Percentiles rank a stretch among this genome's conserved stretches.
Conservation (phyloP, 1,140 invertebrate genomes). For the Drosophila nebulosa region DNA sequence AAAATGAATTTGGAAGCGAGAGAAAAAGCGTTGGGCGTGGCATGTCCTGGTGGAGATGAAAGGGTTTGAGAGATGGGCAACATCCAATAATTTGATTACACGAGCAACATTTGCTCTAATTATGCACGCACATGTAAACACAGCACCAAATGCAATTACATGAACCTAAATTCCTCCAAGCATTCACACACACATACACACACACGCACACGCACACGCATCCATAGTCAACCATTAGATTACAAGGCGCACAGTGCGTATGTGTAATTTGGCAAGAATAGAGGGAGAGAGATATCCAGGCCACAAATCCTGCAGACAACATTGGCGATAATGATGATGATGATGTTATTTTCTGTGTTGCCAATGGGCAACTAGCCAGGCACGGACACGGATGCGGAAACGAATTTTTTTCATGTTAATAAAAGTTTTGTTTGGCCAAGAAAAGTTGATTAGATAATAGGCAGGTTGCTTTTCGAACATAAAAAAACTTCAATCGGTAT, state of each 20-base stretch:
- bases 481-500: neutral
- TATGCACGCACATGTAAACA: slow-evolving; percentile 77
- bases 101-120: slow-evolving; percentile 70
- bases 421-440: neutral
- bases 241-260: slow-evolving; percentile 63
- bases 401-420: neutral
- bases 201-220: neutral
- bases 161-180: slow-evolving; percentile 5
- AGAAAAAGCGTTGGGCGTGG: neutral
- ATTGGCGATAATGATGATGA: neutral
- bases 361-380: neutral
- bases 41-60: slow-evolving; percentile 5
- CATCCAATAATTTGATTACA: slow-evolving; percentile 68
- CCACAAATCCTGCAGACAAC: neutral
- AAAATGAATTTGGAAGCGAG: neutral
- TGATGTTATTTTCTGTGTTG: slow-evolving; percentile 9
- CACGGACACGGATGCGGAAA: neutral
- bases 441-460: neutral
- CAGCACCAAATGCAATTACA: slow-evolving; percentile 70
- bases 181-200: slow-evolving; percentile 3
- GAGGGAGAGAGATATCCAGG: neutral
- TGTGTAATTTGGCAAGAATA: slow-evolving; percentile 55
- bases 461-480: neutral
- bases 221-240: slow-evolving; percentile 27
- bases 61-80: slow-evolving; percentile 28